These are phyloP conservation scores for Muntiacus muntjak DNA, from an alignment of 2,113 vertebrate species.

Conservation along the genomic window DNA sequence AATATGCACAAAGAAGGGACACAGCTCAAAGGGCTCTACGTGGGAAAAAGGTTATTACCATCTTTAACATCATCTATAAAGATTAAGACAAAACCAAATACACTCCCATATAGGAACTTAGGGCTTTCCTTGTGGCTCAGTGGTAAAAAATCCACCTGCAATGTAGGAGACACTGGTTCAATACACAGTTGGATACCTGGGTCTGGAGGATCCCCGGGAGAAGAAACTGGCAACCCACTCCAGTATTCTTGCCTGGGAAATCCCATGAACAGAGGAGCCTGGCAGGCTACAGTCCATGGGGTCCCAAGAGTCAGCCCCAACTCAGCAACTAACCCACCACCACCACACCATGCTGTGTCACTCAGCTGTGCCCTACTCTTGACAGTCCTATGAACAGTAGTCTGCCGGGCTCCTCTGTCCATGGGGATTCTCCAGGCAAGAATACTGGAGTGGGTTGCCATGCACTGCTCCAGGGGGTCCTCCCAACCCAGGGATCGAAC, in stretches of 20 bases:
- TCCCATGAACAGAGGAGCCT: not conserved
- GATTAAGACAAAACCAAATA: not conserved
- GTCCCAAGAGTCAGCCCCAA: not conserved
- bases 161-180: not conserved
- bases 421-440: not conserved
- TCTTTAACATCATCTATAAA: not conserved
- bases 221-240: not conserved
- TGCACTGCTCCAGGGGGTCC: not conserved
- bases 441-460: not conserved
- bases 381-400: not conserved
- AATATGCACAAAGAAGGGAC: not conserved
- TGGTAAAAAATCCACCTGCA: not conserved
- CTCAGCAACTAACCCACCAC: not conserved
- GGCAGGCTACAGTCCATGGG: not conserved
- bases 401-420: not conserved
- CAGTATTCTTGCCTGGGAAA: not conserved
- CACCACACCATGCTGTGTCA: not conserved
- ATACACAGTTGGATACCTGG: not conserved
- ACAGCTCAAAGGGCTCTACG: not conserved
- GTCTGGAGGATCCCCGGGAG: not conserved
- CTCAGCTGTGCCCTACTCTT: not conserved
- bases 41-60: not conserved
- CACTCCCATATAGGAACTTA: not conserved
- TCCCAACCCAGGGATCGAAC: not conserved
- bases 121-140: not conserved